These are phyloP conservation scores for Pristionchus fissidentatus DNA, from an alignment of 2,888 invertebrate species.

Conservation along the genomic window DNA sequence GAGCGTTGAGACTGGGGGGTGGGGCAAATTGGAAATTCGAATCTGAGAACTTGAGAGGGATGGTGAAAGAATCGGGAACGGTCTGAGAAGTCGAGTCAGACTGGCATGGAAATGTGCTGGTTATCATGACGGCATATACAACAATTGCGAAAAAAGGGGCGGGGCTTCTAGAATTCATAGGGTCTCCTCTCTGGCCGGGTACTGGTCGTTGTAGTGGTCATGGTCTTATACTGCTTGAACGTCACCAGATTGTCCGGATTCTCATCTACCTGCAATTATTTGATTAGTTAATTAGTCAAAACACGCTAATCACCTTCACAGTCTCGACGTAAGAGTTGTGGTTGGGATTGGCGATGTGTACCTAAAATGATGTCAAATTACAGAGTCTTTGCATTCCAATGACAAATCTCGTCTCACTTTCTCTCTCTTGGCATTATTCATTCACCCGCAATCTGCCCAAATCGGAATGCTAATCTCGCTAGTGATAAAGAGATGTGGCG, in stretches of 20 bases:
- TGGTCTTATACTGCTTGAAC: constrained; percentile 49
- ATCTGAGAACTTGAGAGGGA: background rate
- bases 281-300: background rate
- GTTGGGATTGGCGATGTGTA: constrained; percentile 48
- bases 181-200: background rate
- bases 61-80: constrained; percentile 25
- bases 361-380: background rate
- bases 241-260: constrained; percentile 42
- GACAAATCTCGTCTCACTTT: background rate
- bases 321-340: constrained; percentile 49
- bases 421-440: background rate
- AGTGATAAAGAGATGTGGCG: too few relatives aligned
- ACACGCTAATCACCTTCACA: too few relatives aligned
- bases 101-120: background rate
- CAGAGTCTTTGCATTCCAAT: background rate
- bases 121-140: background rate
- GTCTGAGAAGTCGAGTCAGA: constrained; percentile 40
- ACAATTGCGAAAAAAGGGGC: background rate
- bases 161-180: constrained; percentile 47
- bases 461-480: constrained; percentile 33
- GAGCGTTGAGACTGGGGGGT: background rate
- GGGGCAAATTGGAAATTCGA: background rate
- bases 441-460: constrained; percentile 5
- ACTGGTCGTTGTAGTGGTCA: background rate
- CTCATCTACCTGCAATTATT: constrained; percentile 28